These are phyloP conservation scores for Phoxinus phoxinus DNA, from an alignment of 2,113 vertebrate species.

Conservation along the genomic window DNA sequence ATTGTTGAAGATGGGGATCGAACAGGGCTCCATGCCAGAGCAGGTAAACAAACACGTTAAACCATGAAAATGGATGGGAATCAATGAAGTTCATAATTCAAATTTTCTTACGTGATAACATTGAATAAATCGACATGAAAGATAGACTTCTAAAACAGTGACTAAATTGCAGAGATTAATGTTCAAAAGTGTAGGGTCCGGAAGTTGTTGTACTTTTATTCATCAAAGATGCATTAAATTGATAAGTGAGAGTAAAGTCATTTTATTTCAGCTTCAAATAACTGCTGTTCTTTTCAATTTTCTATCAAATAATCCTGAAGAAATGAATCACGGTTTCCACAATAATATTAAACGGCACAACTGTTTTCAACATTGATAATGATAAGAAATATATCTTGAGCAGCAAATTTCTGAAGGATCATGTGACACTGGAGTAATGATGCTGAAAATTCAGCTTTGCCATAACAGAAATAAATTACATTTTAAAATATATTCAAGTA, in stretches of 20 bases:
- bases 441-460: background rate
- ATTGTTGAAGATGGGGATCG: conserved; percentile 95
- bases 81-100: background rate
- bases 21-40: conserved; percentile 98
- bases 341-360: background rate
- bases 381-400: background rate
- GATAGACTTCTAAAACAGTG: background rate
- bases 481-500: background rate
- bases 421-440: background rate
- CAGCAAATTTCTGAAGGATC: background rate
- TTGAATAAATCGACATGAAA: background rate
- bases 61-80: background rate
- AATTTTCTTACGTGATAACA: background rate
- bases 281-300: background rate
- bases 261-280: background rate
- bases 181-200: background rate
- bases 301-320: background rate
- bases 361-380: background rate
- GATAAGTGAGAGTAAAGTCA: background rate
- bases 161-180: background rate
- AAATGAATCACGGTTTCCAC: background rate
- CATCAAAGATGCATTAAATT: background rate
- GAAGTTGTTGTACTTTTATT: background rate
- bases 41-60: conserved; percentile 76
- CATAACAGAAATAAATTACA: background rate